Base-by-base conservation (phyloP, 2,113 vertebrate species). In the Pipa parva region DNA sequence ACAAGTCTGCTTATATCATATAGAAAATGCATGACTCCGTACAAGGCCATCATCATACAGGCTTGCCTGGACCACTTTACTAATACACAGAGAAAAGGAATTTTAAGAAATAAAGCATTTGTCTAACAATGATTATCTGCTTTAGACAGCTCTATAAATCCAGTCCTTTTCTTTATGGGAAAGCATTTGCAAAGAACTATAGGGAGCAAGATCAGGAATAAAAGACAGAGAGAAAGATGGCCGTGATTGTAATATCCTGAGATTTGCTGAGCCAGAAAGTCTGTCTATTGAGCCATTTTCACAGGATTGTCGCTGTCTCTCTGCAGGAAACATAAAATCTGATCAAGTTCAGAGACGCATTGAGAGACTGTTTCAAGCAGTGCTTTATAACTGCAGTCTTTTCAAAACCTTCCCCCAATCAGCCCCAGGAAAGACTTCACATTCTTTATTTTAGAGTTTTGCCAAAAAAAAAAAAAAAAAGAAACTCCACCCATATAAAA, bases 341-440 rank as follows among this genome's bases (percentile, higher is more conserved):
- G 92, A 96, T 95, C 93, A 95, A 94, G 93, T 97, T 96, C 92
- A 96, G 89, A 95, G 92, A 84, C 91, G 84, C 88, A 82, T 73
- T 85, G 87, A 93, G 88, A 89, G 84, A 78, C 63, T 26, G 78
- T 89, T 92, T 92, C 89, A 92, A 93, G 91, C 91, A 85, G 91
- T 76, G 90, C 91, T 94, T 92, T 95, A 85, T 89, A 92, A 91
- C 90, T 81, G 82, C 87, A 81, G 83, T 79, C 81, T 88, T 88
- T 92, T 93, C 87, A 89, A 87, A 84, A 85, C 83, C 81, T 81
- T 82, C 77, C 77, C 84, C 84, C 85, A 88, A 55, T 85, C 89
- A 83, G 81, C 86, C 84, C 81, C 80, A 76, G 86, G 85, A 90
- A 89, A 84, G 82, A 82, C 84, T 84, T 84, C 87, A 80, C 85